These are phyloP conservation scores for Cromileptes altivelis DNA, from an alignment of 2,113 vertebrate genomes.

Conservation along the genomic window DNA sequence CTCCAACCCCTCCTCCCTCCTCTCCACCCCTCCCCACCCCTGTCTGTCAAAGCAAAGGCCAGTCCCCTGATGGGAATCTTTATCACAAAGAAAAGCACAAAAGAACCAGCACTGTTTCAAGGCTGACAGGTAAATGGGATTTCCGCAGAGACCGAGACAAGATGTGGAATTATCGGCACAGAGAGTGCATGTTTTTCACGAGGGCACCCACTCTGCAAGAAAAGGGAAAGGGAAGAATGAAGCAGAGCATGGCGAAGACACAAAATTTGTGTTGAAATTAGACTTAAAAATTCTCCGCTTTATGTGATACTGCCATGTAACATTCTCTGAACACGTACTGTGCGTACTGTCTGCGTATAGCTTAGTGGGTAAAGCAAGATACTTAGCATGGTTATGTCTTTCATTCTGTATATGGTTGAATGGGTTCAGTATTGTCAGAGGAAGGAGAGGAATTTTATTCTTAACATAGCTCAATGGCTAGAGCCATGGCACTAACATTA, in stretches of 20 bases:
- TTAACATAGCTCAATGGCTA: conserved; percentile 2
- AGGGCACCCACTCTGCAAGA: conserved; percentile 35
- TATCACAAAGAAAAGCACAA: conserved; percentile 71
- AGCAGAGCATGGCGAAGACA: conserved; percentile 21
- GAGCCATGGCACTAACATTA: conserved; percentile 6
- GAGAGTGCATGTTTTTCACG: conserved; percentile 26
- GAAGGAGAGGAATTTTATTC: conserved; percentile 26
- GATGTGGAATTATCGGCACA: conserved; percentile 51
- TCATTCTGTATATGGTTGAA: conserved; percentile 1
- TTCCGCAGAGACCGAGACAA: conserved; percentile 56
- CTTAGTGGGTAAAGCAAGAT: conserved; percentile 34
- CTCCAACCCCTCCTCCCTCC: background rate
- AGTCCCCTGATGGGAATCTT: conserved; percentile 66
- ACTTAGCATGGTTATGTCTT: background rate
- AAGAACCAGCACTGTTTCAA: conserved; percentile 50
- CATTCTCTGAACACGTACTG: conserved; percentile 26
- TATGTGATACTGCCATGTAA: conserved; percentile 29
- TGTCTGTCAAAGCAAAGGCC: conserved; percentile 68
- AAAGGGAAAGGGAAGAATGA: conserved; percentile 14
- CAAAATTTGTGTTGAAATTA: conserved; percentile 25
- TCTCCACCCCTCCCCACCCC: background rate
- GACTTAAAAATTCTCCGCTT: conserved; percentile 16
- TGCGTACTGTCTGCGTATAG: background rate
- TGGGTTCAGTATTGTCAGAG: conserved; percentile 17
- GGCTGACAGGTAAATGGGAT: conserved; percentile 73